phyloP scores from a whole-genome alignment of 2,888 invertebrate genomes.

The Microplitis deprimator region DNA sequence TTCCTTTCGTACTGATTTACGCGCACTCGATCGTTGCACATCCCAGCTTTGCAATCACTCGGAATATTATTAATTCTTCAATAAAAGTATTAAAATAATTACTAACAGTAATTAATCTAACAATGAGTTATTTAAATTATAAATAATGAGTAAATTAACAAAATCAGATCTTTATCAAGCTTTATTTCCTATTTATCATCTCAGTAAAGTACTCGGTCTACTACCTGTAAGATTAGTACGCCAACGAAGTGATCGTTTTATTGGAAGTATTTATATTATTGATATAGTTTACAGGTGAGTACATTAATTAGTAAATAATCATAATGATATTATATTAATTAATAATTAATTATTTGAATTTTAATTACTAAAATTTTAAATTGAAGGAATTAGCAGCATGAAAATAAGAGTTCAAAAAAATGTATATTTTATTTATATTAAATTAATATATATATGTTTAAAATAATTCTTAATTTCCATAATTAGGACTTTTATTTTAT shows the following conservation, averaged over 20 bases:
- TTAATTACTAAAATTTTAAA: too few species aligned
- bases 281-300: conserved; percentile 63
- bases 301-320: not conserved
- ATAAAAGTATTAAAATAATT: not conserved
- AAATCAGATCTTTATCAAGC: conserved; percentile 62
- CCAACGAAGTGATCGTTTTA: conserved; percentile 55
- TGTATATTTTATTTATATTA: too few species aligned
- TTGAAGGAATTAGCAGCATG: too few species aligned
- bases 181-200: conserved; percentile 63
- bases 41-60: not conserved
- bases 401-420: too few species aligned
- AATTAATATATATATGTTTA: too few species aligned
- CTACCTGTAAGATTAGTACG: conserved; percentile 61
- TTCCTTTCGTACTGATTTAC: conserved; percentile 12
- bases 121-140: not conserved
- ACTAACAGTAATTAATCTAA: not conserved
- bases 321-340: too few species aligned
- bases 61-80: not conserved
- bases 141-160: conserved; percentile 44
- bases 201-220: conserved; percentile 63
- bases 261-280: conserved; percentile 50
- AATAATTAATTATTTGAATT: too few species aligned
- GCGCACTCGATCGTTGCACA: not conserved
- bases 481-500: too few species aligned
- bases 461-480: too few species aligned